These are phyloP conservation scores for Andrena praecox DNA, from an alignment of 2,888 invertebrate genomes.

Conservation along the genomic window DNA sequence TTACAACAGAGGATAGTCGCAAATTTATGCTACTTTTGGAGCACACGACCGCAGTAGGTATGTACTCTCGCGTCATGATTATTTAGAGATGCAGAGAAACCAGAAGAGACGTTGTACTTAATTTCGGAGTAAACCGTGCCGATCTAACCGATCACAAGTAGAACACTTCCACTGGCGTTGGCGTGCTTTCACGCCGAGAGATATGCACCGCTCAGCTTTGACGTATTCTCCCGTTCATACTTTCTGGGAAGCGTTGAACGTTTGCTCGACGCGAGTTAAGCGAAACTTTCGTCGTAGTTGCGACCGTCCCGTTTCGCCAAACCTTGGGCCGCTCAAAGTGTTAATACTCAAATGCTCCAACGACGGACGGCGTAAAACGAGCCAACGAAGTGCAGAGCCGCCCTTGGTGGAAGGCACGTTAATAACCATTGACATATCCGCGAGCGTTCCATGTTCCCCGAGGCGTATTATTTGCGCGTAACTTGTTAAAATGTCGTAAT, in stretches of 20 bases:
- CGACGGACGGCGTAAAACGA: background rate
- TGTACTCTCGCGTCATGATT: background rate
- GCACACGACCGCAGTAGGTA: no score
- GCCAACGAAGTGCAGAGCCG: background rate
- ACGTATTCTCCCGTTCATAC: no score
- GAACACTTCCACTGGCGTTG: no score
- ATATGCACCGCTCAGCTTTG: no score
- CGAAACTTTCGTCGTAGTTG: no score
- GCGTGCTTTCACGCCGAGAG: no score
- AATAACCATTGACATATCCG: background rate
- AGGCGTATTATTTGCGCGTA: constrained; percentile 24
- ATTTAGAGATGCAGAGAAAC: background rate
- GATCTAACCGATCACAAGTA: no score
- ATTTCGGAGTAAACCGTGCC: background rate
- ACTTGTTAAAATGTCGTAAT: constrained; percentile 29
- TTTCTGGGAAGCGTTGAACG: no score
- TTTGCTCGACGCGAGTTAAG: no score
- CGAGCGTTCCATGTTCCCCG: background rate
- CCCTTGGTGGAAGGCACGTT: background rate
- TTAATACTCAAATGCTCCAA: background rate
- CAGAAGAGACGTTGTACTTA: background rate
- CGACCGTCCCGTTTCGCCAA: no score
- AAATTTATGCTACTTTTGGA: no score
- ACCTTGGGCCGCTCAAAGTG: background rate
- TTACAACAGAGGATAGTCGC: no score